A percentile compares a stretch with the other conserved stretches of the same genome.
Evolutionary conservation across 2,113 vertebrate species (phyloP).

Genomic region (Oryzias melastigma): DNA sequence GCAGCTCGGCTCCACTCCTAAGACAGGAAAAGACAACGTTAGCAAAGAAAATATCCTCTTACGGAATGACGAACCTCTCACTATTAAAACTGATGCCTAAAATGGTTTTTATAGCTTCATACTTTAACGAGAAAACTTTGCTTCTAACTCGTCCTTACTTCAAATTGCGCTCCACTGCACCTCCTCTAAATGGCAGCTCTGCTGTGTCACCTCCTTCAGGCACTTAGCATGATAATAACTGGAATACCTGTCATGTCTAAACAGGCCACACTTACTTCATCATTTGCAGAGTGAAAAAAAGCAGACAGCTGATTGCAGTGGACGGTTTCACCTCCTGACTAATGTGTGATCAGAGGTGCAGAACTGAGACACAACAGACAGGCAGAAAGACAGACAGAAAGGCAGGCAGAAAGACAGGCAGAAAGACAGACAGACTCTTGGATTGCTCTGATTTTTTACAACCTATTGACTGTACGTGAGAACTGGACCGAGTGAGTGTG

Average conservation of each 20-base stretch:
- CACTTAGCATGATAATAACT: not conserved
- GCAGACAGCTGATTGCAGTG: not conserved
- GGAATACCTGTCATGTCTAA: conserved; percentile 7
- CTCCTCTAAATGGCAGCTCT: conserved; percentile 1
- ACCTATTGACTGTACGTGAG: too few species aligned
- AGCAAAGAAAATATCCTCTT: too few species aligned
- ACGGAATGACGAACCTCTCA: too few species aligned
- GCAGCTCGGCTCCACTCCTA: conserved; percentile 30
- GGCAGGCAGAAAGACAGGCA: too few species aligned
- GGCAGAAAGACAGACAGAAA: conserved; percentile 5
- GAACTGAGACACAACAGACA: conserved; percentile 19
- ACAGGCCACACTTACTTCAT: conserved; percentile 13
- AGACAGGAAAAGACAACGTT: conserved; percentile 2
- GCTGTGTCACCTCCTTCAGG: not conserved
- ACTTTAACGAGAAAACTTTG: too few species aligned
- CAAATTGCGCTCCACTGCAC: not conserved
- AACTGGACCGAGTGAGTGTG: too few species aligned
- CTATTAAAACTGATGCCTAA: too few species aligned
- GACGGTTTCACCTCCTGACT: conserved; percentile 24
- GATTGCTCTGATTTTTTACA: too few species aligned
- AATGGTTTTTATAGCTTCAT: too few species aligned
- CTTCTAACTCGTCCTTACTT: not conserved
- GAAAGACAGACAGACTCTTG: too few species aligned
- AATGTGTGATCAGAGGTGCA: conserved; percentile 17
- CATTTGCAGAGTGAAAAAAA: not conserved